Evolutionary conservation across 2,888 invertebrate species (phyloP).

Genomic region (Diaprepes abbreviatus): DNA sequence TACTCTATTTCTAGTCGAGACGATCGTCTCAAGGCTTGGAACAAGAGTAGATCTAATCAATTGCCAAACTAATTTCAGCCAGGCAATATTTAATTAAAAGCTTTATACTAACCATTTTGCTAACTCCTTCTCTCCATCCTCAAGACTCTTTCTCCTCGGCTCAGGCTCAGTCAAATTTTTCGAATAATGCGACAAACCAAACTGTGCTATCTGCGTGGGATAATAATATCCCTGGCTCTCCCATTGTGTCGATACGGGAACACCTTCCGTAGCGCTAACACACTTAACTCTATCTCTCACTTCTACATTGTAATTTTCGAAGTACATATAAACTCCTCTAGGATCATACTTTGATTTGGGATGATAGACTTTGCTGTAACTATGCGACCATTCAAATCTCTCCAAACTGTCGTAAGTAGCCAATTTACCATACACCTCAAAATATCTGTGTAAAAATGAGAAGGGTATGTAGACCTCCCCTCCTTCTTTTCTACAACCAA

Average conservation of each 20-base stretch:
- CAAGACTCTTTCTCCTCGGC: slow-evolving; percentile 79
- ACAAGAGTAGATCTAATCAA: too few species aligned
- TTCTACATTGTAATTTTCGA: slow-evolving; percentile 98
- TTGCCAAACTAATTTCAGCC: too few species aligned
- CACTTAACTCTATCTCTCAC: slow-evolving; percentile 91
- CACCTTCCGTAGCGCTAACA: slow-evolving; percentile 93
- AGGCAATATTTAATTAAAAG: too few species aligned
- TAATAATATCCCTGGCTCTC: slow-evolving; percentile 95
- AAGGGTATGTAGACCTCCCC: slow-evolving; percentile 93
- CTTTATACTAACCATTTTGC: slow-evolving; percentile 44
- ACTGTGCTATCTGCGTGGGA: slow-evolving; percentile 99
- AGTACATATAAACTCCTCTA: slow-evolving; percentile 93
- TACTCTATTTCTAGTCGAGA: too few species aligned
- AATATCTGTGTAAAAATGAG: slow-evolving; percentile 92
- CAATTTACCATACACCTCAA: slow-evolving; percentile 93
- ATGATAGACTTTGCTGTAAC: slow-evolving; percentile 90
- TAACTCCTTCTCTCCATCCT: slow-evolving; percentile 71
- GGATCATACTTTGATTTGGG: slow-evolving; percentile 92
- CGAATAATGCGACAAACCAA: slow-evolving; percentile 96
- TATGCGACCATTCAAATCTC: slow-evolving; percentile 95
- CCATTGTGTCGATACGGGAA: slow-evolving; percentile 98
- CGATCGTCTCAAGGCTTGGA: too few species aligned
- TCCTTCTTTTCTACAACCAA: slow-evolving; percentile 64
- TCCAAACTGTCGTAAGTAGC: slow-evolving; percentile 80
- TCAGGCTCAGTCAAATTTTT: slow-evolving; percentile 91